Percentiles rank a stretch among this genome's conserved stretches.
These are phyloP conservation scores for Lycocorax pyrrhopterus DNA, from an alignment of 2,113 vertebrate species.

Conservation along the genomic window DNA sequence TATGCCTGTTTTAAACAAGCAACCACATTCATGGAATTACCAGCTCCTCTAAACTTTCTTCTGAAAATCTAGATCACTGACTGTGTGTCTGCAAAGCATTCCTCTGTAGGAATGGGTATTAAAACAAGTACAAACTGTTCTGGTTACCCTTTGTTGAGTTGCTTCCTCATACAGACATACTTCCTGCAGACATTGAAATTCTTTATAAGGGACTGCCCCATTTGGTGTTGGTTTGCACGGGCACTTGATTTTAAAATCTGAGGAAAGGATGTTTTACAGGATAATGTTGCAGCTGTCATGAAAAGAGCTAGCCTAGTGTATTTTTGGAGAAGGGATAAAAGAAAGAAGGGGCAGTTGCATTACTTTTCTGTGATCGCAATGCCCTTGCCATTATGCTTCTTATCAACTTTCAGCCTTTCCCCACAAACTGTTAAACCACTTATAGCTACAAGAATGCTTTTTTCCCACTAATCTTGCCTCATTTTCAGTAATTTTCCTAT, in stretches of 20 bases:
- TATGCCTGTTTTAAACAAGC: neutral
- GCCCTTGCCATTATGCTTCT: neutral
- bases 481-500: conserved; percentile 6
- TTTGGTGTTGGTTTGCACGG: neutral
- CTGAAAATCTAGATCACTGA: neutral
- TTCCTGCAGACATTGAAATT: neutral
- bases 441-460: neutral
- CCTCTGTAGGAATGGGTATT: neutral
- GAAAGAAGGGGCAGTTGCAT: neutral
- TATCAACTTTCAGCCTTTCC: neutral
- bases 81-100: neutral
- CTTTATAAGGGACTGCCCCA: neutral
- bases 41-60: neutral
- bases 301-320: neutral
- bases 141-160: neutral
- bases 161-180: neutral
- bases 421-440: neutral
- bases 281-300: neutral
- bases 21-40: neutral
- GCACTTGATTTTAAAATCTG: neutral
- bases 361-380: neutral
- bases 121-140: neutral
- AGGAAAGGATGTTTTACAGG: neutral
- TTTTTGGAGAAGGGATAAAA: neutral
- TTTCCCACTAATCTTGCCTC: neutral